phyloP scores from a whole-genome alignment of 2,888 invertebrate genomes.

The Xestia sexstrigata region DNA sequence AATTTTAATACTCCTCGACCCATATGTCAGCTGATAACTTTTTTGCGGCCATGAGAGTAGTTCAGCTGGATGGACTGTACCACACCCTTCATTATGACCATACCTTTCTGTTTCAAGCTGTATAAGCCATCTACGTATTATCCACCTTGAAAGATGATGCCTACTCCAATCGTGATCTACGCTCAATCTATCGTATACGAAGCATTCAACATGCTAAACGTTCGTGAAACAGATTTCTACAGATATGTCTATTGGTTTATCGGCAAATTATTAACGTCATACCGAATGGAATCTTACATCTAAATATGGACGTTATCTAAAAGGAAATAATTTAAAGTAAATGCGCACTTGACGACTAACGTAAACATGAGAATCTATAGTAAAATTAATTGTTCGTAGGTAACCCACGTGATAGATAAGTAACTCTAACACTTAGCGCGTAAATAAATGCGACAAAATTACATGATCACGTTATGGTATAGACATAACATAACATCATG shows the following conservation, averaged over 20 bases:
- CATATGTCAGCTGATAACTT: too few species aligned
- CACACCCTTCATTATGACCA: too few species aligned
- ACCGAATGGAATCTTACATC: not conserved
- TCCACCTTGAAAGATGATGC: not conserved
- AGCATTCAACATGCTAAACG: not conserved
- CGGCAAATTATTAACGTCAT: not conserved
- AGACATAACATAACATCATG: not conserved
- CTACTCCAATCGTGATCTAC: not conserved
- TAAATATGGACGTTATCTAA: slow-evolving; percentile 15
- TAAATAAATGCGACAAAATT: slow-evolving; percentile 23
- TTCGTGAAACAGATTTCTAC: slow-evolving; percentile 1
- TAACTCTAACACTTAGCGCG: slow-evolving; percentile 1
- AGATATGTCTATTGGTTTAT: not conserved
- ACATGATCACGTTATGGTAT: slow-evolving; percentile 26
- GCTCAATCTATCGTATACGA: not conserved
- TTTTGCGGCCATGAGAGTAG: too few species aligned
- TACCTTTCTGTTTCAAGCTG: too few species aligned
- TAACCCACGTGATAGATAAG: not conserved
- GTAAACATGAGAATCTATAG: not conserved
- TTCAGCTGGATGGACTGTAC: too few species aligned
- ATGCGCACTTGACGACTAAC: not conserved
- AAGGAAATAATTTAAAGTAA: slow-evolving; percentile 10
- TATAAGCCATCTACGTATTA: not conserved
- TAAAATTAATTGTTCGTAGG: not conserved
- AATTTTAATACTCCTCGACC: too few species aligned